Conservation (phyloP, 35 echinoderm and acorn worm genomes). For the Lytechinus pictus region DNA sequence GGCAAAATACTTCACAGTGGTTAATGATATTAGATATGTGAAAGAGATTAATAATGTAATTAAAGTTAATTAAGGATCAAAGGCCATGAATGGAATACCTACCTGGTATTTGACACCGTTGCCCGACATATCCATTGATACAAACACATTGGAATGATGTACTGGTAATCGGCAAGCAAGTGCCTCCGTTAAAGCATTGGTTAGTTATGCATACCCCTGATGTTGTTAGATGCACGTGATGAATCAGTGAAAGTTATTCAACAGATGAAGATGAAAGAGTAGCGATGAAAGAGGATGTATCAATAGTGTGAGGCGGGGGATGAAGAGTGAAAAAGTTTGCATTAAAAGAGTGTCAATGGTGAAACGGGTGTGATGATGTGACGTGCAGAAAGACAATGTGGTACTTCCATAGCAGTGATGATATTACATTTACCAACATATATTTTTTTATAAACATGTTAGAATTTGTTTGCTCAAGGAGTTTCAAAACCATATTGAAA, state of each 20-base stretch:
- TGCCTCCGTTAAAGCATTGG: conserved; percentile 25
- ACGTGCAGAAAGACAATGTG: too few species aligned
- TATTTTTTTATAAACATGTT: too few species aligned
- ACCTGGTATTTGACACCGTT: conserved; percentile 9
- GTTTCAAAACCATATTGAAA: too few species aligned
- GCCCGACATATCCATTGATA: neutral
- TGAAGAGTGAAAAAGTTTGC: neutral
- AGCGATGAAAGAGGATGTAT: neutral
- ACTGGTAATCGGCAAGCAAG: neutral
- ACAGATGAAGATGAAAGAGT: neutral
- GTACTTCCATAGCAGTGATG: too few species aligned
- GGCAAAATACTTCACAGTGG: neutral
- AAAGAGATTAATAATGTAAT: neutral
- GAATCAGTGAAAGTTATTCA: neutral
- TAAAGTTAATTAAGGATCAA: neutral
- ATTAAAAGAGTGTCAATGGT: neutral
- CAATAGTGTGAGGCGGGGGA: neutral
- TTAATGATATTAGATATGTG: neutral
- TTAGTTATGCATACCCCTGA: neutral
- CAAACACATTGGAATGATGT: neutral
- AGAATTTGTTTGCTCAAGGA: too few species aligned
- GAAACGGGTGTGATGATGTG: neutral
- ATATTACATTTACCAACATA: too few species aligned
- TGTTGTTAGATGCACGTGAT: neutral
- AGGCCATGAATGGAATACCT: neutral